Conservation (phyloP, 92 coral and sea anemone genomes). For the Epizoanthus rinbou region DNA sequence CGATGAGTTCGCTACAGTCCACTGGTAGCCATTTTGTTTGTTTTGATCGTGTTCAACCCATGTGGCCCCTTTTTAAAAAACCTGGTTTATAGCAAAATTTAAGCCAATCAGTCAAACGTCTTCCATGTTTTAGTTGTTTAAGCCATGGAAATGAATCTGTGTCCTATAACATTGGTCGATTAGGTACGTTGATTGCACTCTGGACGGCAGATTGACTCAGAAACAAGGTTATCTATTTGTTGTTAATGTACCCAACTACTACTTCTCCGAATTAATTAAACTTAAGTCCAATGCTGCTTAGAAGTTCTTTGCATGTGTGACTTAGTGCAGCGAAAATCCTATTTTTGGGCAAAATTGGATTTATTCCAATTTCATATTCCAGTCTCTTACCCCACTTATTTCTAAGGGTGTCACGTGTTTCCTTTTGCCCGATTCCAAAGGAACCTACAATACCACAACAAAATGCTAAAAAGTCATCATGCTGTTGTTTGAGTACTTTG, state of each 20-base stretch:
- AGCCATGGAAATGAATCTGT: slow-evolving; percentile 62
- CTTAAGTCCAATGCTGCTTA: slow-evolving; percentile 38
- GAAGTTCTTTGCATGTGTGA: slow-evolving; percentile 45
- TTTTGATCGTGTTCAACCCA: too few relatives aligned
- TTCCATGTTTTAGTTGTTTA: slow-evolving; percentile 5
- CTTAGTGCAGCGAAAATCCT: slow-evolving; percentile 44
- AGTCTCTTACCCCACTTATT: slow-evolving; percentile 50
- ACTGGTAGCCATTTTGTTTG: too few relatives aligned
- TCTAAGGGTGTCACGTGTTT: slow-evolving; percentile 26
- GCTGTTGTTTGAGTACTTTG: slow-evolving; percentile 17
- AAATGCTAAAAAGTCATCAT: slow-evolving; percentile 18
- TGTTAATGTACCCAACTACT: slow-evolving; percentile 49
- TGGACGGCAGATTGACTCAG: slow-evolving; percentile 48
- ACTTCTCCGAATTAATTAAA: slow-evolving; percentile 51
- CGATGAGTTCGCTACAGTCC: too few relatives aligned
- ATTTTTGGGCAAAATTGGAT: slow-evolving; percentile 39
- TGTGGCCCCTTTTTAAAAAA: too few relatives aligned
- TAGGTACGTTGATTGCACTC: slow-evolving; percentile 47
- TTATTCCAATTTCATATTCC: slow-evolving; percentile 47
- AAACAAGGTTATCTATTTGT: slow-evolving; percentile 48
- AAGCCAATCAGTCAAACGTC: too few relatives aligned
- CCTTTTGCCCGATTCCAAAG: slow-evolving; percentile 39
- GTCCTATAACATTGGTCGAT: slow-evolving; percentile 37
- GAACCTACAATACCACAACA: slow-evolving; percentile 42
- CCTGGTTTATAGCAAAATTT: too few relatives aligned